phyloP scores from a whole-genome alignment of 2,888 invertebrate genomes.

The Itoplectis maculator region DNA sequence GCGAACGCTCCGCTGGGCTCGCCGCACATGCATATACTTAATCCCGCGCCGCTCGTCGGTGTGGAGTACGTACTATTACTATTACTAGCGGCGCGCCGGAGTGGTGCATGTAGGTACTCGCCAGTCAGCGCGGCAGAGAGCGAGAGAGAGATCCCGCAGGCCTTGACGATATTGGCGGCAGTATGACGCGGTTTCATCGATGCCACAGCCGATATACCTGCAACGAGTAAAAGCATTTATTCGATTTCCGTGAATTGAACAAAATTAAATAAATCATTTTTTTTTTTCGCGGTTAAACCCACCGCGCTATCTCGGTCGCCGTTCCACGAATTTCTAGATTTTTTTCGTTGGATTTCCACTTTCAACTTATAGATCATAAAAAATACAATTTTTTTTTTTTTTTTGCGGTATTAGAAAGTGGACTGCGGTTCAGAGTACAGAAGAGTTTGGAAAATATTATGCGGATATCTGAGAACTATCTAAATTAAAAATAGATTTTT shows the following conservation, averaged over 20 bases:
- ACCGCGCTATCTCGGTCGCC: too few species aligned
- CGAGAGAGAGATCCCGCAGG: background rate
- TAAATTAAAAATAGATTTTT: too few species aligned
- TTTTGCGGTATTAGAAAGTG: too few species aligned
- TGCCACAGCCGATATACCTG: too few species aligned
- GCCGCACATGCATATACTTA: conserved; percentile 51
- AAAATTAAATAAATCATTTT: too few species aligned
- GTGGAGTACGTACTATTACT: conserved; percentile 32
- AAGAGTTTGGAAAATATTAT: background rate
- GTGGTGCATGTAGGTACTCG: background rate
- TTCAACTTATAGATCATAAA: too few species aligned
- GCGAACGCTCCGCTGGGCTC: conserved; percentile 30
- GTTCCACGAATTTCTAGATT: too few species aligned
- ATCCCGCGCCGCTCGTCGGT: conserved; percentile 27
- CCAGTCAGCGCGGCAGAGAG: background rate
- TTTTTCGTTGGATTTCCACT: too few species aligned
- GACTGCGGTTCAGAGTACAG: background rate
- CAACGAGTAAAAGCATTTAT: too few species aligned
- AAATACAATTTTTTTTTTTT: too few species aligned
- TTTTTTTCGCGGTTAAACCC: too few species aligned
- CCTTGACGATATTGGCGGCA: conserved; percentile 39
- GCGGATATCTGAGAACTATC: background rate
- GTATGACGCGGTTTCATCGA: conserved; percentile 39
- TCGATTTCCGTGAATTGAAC: too few species aligned
- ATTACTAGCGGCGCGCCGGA: background rate